Percentiles rank a stretch among this genome's conserved stretches.
phyloP scores from a whole-genome alignment of 2,888 invertebrate genomes.

The Drosophila sordidapex region DNA sequence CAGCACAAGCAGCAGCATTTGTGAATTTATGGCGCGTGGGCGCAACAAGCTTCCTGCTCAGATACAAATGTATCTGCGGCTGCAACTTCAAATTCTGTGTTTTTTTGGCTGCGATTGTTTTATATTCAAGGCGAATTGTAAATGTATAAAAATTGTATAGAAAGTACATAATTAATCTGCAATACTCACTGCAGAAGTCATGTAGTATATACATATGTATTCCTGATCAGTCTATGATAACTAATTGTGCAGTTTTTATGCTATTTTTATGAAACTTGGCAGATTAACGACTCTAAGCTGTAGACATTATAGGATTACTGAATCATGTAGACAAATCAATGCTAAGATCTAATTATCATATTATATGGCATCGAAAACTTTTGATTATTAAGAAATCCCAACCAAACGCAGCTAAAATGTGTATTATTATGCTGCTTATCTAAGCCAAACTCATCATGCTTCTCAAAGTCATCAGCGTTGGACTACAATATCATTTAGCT shows the following conservation, averaged over 20 bases:
- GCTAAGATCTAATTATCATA: no score
- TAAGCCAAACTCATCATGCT: not conserved
- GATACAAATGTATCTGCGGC: conserved; percentile 27
- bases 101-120: not conserved
- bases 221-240: not conserved
- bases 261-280: not conserved
- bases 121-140: not conserved
- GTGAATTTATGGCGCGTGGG: conserved; percentile 70
- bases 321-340: no score
- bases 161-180: not conserved
- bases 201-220: not conserved
- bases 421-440: not conserved
- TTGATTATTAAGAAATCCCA: no score
- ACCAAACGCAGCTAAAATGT: not conserved
- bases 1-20: conserved; percentile 34
- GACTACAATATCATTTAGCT: not conserved
- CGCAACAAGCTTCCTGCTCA: conserved; percentile 66
- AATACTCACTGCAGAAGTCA: not conserved
- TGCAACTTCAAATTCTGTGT: conserved; percentile 13
- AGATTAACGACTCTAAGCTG: not conserved
- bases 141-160: not conserved
- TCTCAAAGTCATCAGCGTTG: not conserved
- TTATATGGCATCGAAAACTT: no score
- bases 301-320: no score
- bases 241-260: not conserved